phyloP scores from a whole-genome alignment of 2,113 vertebrate species.

The Micromys minutus region DNA sequence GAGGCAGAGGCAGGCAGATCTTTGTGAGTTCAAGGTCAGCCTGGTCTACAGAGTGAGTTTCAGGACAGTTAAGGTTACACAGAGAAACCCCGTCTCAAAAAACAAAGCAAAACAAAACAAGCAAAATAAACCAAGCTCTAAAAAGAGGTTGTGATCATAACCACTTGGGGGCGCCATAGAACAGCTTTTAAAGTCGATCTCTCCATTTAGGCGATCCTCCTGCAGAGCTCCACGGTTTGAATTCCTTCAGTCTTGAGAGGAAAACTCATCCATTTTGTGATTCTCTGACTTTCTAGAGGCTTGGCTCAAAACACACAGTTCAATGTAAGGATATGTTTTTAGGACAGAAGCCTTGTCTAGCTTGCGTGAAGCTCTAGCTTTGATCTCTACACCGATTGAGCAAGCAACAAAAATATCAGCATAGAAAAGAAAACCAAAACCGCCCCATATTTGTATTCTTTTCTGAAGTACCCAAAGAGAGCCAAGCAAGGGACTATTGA shows the following conservation, averaged over 20 bases:
- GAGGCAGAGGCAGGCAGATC: background rate
- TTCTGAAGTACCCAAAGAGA: background rate
- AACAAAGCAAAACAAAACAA: background rate
- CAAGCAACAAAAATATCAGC: background rate
- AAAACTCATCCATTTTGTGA: constrained; percentile 44
- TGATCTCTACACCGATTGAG: background rate
- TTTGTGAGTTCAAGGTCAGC: background rate
- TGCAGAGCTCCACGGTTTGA: background rate
- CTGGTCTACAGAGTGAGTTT: background rate
- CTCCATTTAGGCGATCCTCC: fast-evolving
- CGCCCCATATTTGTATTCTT: background rate
- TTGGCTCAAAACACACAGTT: background rate
- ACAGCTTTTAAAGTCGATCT: background rate
- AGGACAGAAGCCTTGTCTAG: background rate
- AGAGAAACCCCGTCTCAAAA: background rate
- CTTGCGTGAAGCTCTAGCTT: background rate
- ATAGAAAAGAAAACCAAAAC: background rate
- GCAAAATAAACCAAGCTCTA: background rate
- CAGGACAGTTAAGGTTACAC: background rate
- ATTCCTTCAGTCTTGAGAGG: constrained; percentile 8
- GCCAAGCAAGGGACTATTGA: background rate
- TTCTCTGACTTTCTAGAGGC: background rate
- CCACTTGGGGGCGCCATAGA: constrained; percentile 48
- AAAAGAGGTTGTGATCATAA: fast-evolving
- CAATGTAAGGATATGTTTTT: background rate